Evolutionary conservation across 2,888 invertebrate genomes (phyloP).

Genomic region (Cerceris ruficornis): DNA sequence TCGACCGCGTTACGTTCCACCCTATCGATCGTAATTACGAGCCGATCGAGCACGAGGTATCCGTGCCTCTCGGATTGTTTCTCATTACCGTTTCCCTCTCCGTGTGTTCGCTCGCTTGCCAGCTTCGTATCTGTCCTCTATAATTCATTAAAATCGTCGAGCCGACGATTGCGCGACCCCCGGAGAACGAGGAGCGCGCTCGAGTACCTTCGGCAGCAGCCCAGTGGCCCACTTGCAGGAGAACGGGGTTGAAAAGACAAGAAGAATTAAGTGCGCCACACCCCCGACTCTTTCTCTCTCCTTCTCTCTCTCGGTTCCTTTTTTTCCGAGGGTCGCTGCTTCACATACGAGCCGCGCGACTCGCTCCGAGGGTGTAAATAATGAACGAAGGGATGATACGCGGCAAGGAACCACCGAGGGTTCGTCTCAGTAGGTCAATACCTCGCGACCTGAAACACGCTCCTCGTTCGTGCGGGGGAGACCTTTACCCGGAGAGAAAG

Average conservation of each 20-base stretch:
- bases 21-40: background rate
- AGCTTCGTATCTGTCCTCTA: conserved; percentile 28
- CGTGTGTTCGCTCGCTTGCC: conserved; percentile 14
- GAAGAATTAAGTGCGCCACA: conserved; percentile 67
- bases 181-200: conserved; percentile 29
- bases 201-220: conserved; percentile 66
- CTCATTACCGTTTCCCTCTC: conserved; percentile 37
- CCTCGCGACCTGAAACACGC: conserved; percentile 61
- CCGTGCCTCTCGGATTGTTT: background rate
- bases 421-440: conserved; percentile 76
- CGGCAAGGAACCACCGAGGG: conserved; percentile 58
- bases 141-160: conserved; percentile 60
- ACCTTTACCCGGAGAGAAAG: conserved; percentile 6
- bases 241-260: conserved; percentile 68
- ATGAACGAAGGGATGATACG: conserved; percentile 76
- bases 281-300: conserved; percentile 40
- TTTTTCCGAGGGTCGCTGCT: conserved; percentile 62
- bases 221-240: conserved; percentile 76
- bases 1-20: background rate
- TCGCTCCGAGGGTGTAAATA: conserved; percentile 75
- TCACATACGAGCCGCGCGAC: conserved; percentile 60
- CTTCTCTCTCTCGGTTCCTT: conserved; percentile 26
- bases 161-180: conserved; percentile 35
- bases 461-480: conserved; percentile 12
- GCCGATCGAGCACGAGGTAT: background rate